Base-by-base conservation (phyloP, 1,140 invertebrate species). In the Lordiphosa mommai region DNA sequence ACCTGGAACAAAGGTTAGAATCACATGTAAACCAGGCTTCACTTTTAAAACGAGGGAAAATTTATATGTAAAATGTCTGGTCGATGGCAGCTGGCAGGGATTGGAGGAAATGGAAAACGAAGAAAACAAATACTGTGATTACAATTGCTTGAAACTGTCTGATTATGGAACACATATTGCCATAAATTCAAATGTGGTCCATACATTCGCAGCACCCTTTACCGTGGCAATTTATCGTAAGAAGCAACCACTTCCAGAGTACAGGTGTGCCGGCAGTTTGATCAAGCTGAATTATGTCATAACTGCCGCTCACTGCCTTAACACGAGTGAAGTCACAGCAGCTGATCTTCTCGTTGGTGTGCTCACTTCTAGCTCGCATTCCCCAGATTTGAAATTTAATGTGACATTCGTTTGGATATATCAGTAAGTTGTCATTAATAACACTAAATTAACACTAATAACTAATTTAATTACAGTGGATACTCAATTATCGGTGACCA, bases 301-400 rank as follows among this genome's bases (percentile, higher is more conserved):
- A 7, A 68, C 65, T 6, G 48, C 52, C 1, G 65, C 41, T 3
- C 61, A 68, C 48, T 68, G 65, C 14, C 3, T 29, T 33, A n/a
- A 33, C 0, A n/a, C 9, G 8, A 20, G 20, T n/a, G 0, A 40
- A n/a, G n/a, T n/a, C n/a, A n/a, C n/a, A n/a, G n/a, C n/a, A 20
- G 20, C 1, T 12, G 33, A 34, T 13, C 33, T 40, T 20, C 20
- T 14, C 5, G 16, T 40, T n/a, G 14, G 37, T 9, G n/a, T n/a
- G n/a, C n/a, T n/a, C n/a, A n/a, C n/a, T n/a, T n/a, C n/a, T n/a
- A n/a, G n/a, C n/a, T 12, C 10, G 33, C 6, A 34, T 34, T 34
- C n/a, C n/a, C n/a, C n/a, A n/a, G n/a, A n/a, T n/a, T n/a, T n/a
- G n/a, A n/a, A n/a, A n/a, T n/a, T n/a, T n/a, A n/a, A n/a, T n/a